Base-by-base conservation (phyloP, 1,140 invertebrate genomes). In the Drosophila pandora region DNA sequence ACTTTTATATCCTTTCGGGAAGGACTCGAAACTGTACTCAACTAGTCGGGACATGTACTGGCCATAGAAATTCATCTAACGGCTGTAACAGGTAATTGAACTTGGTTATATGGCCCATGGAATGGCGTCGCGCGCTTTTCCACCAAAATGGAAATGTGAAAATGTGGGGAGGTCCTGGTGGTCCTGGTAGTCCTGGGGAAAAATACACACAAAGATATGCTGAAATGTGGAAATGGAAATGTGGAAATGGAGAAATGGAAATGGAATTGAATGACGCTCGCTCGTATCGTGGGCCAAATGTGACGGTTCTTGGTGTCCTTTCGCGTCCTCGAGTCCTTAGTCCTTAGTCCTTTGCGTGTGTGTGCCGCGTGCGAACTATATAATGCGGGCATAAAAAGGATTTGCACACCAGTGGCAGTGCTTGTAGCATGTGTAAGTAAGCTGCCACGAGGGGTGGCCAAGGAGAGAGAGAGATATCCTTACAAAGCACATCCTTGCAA, bases 1-100 rank as follows among this genome's bases (percentile, higher is more conserved):
- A 23, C 6, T 3, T 39, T 8, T 21, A 52, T 23, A 22, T 50
- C 3, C 8, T 22, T 25, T 17, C 17, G 17, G 17, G 22, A 21
- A 13, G 22, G 59, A 7, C 13, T 13, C 41, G 13, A 13, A 52
- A 47, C 58, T 64, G 70, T 67, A 68, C 78, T 88, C 82, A 87
- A 88, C 82, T 87, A 87, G 83, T 87, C 83, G 83, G 48, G 70
- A 65, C 90, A 90, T 90, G 89, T 91, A 75, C 62, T 76, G 85
- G 85, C 85, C 85, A 82, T 90, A 91, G 90, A 91, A 91, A 91
- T 91, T 90, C 90, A 91, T 91, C 90, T 91, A 90, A 91, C 90
- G 85, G 79, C 90, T 91, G 90, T 91, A 91, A 90, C 90, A 91
- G 90, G 90, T 91, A 91, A 91, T 91, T 91, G 90, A 91, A 91